These are phyloP conservation scores for Pandemis corylana DNA, from an alignment of 2,888 invertebrate species.

Conservation along the genomic window DNA sequence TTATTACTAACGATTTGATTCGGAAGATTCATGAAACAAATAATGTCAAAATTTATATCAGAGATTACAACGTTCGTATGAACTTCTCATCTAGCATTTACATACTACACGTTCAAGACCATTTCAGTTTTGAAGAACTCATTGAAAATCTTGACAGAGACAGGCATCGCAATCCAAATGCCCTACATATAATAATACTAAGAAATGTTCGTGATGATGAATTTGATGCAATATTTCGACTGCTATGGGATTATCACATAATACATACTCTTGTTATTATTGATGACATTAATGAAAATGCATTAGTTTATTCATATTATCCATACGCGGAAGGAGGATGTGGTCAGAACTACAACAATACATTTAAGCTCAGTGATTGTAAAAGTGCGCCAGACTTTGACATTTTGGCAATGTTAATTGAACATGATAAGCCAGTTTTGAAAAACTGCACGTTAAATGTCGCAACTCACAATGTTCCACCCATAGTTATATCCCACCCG, in stretches of 20 bases:
- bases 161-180: conserved; percentile 13
- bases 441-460: conserved; percentile 39
- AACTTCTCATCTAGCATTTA: not conserved
- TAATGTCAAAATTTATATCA: conserved; percentile 7
- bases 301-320: conserved; percentile 38
- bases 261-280: conserved; percentile 19
- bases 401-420: conserved; percentile 13
- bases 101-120: conserved; percentile 11
- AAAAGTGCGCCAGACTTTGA: conserved; percentile 8
- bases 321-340: conserved; percentile 42
- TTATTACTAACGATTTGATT: not conserved
- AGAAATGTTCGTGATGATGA: not conserved
- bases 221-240: not conserved
- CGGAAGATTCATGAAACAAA: conserved; percentile 11
- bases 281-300: conserved; percentile 1
- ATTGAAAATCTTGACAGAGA: conserved; percentile 12
- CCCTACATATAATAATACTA: conserved; percentile 2
- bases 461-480: conserved; percentile 35
- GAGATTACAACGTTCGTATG: not conserved
- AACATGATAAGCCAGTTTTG: conserved; percentile 14
- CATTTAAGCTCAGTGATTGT: conserved; percentile 38
- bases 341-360: conserved; percentile 40
- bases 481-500: conserved; percentile 27
- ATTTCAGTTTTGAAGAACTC: not conserved
- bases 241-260: conserved; percentile 26